phyloP scores from a whole-genome alignment of 1,140 invertebrate genomes.

The Tachypleus tridentatus region DNA sequence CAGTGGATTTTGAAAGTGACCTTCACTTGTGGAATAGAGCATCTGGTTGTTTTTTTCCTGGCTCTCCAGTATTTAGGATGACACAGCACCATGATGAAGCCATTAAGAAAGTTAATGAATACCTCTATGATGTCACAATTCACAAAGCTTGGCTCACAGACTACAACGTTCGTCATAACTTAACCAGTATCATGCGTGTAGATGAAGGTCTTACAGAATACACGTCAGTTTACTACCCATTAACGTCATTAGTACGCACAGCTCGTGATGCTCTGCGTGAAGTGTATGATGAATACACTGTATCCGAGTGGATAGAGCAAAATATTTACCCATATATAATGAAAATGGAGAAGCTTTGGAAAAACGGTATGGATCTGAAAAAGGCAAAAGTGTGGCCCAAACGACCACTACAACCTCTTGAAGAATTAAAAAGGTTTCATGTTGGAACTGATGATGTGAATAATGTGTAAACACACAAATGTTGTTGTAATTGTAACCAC shows the following conservation, averaged over 20 bases:
- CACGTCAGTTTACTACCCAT: slow-evolving; percentile 35
- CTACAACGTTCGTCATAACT: slow-evolving; percentile 65
- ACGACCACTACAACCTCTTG: slow-evolving; percentile 38
- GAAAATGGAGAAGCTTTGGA: slow-evolving; percentile 40
- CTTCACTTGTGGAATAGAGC: slow-evolving; percentile 46
- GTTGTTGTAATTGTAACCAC: no score
- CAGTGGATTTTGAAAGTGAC: slow-evolving; percentile 42
- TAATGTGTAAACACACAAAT: no score
- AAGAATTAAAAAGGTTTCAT: slow-evolving; percentile 24
- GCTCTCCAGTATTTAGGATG: slow-evolving; percentile 45
- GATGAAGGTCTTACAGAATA: slow-evolving; percentile 50
- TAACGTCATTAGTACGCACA: slow-evolving; percentile 42
- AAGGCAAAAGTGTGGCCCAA: slow-evolving; percentile 41
- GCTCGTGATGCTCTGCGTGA: slow-evolving; percentile 50
- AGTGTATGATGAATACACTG: slow-evolving; percentile 58
- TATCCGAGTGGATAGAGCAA: slow-evolving; percentile 61
- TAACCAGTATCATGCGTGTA: slow-evolving; percentile 55
- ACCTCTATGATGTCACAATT: slow-evolving; percentile 29
- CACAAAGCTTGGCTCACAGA: slow-evolving; percentile 58
- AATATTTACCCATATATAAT: slow-evolving; percentile 43
- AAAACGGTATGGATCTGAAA: slow-evolving; percentile 38
- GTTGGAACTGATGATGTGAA: slow-evolving; percentile 11
- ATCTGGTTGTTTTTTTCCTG: slow-evolving; percentile 42
- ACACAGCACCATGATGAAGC: slow-evolving; percentile 42
- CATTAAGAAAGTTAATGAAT: slow-evolving; percentile 33